phyloP scores from a whole-genome alignment of 2,888 invertebrate species.

The Acanthosepion lycidas region DNA sequence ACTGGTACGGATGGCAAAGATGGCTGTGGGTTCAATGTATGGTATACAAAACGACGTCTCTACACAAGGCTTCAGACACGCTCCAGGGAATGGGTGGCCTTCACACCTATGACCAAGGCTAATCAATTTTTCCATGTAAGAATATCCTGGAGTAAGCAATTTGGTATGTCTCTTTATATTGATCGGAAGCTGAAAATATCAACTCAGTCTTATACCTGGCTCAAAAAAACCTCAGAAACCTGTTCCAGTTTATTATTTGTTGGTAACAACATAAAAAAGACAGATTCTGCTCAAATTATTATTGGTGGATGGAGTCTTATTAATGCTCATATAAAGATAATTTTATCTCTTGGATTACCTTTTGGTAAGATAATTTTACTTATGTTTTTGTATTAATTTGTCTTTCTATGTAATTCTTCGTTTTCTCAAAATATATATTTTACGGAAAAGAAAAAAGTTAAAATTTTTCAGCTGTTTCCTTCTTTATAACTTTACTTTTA shows the following conservation, averaged over 20 bases:
- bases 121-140: conserved; percentile 52
- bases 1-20: conserved; percentile 52
- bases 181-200: conserved; percentile 49
- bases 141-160: conserved; percentile 55
- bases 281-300: conserved; percentile 49
- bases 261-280: conserved; percentile 41
- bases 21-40: conserved; percentile 52
- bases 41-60: conserved; percentile 53
- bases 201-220: background rate
- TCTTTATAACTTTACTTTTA: too few species aligned
- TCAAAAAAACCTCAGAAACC: conserved; percentile 39
- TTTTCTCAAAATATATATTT: background rate
- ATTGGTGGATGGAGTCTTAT: conserved; percentile 54
- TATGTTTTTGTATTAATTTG: background rate
- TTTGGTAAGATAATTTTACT: background rate
- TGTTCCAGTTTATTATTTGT: conserved; percentile 25
- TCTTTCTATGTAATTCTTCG: background rate
- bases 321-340: conserved; percentile 52
- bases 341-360: background rate
- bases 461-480: background rate
- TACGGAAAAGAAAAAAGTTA: too few species aligned
- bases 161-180: conserved; percentile 53
- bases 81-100: conserved; percentile 53
- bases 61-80: conserved; percentile 52
- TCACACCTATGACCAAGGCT: background rate